These are phyloP conservation scores for Sphenodon punctatus DNA, from an alignment of 2,797 vertebrate genomes.

Conservation along the genomic window DNA sequence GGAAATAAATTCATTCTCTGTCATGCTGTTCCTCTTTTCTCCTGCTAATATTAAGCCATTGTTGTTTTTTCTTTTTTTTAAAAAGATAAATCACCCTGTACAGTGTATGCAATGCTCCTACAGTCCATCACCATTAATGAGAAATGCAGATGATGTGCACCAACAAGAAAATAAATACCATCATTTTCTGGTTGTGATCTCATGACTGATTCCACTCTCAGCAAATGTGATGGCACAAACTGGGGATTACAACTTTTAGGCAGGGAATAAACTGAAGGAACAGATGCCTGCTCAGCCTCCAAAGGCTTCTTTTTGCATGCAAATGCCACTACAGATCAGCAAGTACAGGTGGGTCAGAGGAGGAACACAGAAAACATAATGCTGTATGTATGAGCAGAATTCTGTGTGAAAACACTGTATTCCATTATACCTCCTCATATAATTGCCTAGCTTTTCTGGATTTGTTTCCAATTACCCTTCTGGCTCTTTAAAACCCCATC, in stretches of 20 bases:
- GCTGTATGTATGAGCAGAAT: too few species aligned
- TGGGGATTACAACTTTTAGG: constrained; percentile 55
- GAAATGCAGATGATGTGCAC: constrained; percentile 28
- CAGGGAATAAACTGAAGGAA: constrained; percentile 53
- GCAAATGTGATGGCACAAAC: constrained; percentile 32
- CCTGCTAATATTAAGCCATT: background rate
- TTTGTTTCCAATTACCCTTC: too few species aligned
- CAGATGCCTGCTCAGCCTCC: constrained; percentile 37
- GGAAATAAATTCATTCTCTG: background rate
- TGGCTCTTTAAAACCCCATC: too few species aligned
- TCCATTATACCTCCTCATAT: background rate
- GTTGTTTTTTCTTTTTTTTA: too few species aligned
- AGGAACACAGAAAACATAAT: too few species aligned
- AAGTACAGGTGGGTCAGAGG: too few species aligned
- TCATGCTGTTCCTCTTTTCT: background rate
- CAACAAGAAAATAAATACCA: constrained; percentile 23
- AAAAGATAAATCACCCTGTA: background rate
- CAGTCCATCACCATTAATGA: background rate
- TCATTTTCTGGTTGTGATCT: constrained; percentile 20
- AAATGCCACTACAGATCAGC: too few species aligned
- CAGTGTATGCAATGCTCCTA: background rate
- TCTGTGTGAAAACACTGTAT: background rate
- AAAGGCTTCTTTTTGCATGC: too few species aligned
- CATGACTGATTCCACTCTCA: constrained; percentile 66
- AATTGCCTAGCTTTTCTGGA: too few species aligned